Percentiles rank a stretch among this genome's conserved stretches.
phyloP scores from a whole-genome alignment of 2,888 invertebrate species.

The Corbicula japonica region DNA sequence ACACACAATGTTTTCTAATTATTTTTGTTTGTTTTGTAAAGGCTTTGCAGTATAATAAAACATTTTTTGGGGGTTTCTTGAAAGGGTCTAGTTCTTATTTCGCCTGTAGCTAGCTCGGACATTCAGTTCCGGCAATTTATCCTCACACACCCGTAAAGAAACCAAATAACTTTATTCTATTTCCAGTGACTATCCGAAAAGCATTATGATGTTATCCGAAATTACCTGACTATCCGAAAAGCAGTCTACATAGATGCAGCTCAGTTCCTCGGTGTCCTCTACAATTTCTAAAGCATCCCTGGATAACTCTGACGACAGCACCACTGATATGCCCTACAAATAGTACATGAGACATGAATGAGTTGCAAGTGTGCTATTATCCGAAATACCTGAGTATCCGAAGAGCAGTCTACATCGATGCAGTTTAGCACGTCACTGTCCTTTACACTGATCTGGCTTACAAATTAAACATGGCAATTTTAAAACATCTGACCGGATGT shows the following conservation, averaged over 20 bases:
- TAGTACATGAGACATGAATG: no score
- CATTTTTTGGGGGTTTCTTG: no score
- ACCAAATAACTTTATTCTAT: neutral
- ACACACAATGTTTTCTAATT: neutral
- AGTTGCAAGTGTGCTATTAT: no score
- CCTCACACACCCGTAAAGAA: neutral
- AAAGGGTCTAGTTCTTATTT: no score
- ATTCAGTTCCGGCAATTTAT: neutral
- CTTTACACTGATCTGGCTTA: no score
- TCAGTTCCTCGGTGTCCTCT: constrained; percentile 74
- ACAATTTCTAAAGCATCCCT: constrained; percentile 70
- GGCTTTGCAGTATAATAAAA: neutral
- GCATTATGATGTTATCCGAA: neutral
- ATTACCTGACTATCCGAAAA: constrained; percentile 83
- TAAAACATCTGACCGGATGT: no score
- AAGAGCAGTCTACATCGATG: no score
- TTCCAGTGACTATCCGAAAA: neutral
- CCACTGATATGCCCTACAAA: constrained; percentile 70
- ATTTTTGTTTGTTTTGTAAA: neutral
- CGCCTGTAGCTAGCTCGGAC: no score
- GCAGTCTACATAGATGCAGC: constrained; percentile 74
- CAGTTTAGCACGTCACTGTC: no score
- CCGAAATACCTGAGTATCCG: no score
- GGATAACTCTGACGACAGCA: constrained; percentile 70
- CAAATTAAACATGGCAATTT: no score